Evolutionary conservation across 2,888 invertebrate species (phyloP).

Genomic region (Trichogramma evanescens): DNA sequence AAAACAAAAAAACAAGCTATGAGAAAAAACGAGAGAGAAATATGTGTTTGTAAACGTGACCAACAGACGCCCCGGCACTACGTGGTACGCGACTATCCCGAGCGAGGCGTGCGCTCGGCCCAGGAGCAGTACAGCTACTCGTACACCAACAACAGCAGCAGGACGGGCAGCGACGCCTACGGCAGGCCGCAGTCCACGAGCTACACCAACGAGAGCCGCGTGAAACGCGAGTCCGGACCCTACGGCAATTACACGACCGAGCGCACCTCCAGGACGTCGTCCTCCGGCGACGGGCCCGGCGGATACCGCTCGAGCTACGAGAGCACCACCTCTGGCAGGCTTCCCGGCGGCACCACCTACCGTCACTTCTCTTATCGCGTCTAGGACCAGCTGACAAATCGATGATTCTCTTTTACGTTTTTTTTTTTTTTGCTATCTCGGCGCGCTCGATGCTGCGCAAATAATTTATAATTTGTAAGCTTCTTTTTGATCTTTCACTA

Average conservation of each 20-base stretch:
- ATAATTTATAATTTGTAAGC: too few species aligned
- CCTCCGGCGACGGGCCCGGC: conserved; percentile 67
- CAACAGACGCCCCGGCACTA: conserved; percentile 78
- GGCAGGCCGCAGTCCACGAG: conserved; percentile 59
- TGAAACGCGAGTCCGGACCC: conserved; percentile 60
- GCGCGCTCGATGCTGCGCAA: background rate
- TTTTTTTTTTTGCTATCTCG: background rate
- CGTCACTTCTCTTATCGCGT: conserved; percentile 84
- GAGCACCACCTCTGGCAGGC: conserved; percentile 68
- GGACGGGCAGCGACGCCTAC: conserved; percentile 50
- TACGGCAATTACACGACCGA: conserved; percentile 71
- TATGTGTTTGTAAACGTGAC: conserved; percentile 35
- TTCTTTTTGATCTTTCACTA: background rate
- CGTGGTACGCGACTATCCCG: conserved; percentile 72
- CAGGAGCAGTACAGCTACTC: conserved; percentile 83
- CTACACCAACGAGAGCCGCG: conserved; percentile 66
- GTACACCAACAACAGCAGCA: conserved; percentile 60
- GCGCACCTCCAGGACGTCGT: conserved; percentile 57
- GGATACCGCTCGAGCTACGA: conserved; percentile 74
- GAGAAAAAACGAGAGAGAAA: conserved; percentile 15
- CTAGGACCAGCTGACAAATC: conserved; percentile 47
- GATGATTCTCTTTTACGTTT: conserved; percentile 10
- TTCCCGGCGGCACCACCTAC: conserved; percentile 76
- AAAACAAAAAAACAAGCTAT: background rate
- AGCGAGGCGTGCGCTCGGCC: conserved; percentile 50